phyloP scores from a whole-genome alignment of 2,888 invertebrate genomes.

The Drosophila demipolita region DNA sequence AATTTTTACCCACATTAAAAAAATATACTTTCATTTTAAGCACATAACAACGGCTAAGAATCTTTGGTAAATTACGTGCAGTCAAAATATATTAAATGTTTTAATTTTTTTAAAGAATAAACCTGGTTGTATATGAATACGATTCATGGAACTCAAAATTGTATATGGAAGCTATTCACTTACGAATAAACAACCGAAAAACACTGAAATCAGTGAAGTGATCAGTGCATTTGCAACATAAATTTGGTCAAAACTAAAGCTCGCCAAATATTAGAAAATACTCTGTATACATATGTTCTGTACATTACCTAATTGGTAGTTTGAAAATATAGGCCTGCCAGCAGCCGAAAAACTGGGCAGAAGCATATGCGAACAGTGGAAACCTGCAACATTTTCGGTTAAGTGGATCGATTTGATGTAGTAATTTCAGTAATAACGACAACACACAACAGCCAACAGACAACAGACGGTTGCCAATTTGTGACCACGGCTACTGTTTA shows the following conservation, averaged over 20 bases:
- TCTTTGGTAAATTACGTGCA: background rate
- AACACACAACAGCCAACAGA: slow-evolving; percentile 54
- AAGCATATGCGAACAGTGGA: slow-evolving; percentile 45
- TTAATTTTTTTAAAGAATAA: background rate
- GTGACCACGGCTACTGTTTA: slow-evolving; percentile 69
- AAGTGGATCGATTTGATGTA: slow-evolving; percentile 74
- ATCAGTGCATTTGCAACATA: background rate
- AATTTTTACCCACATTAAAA: background rate
- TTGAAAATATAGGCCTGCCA: slow-evolving; percentile 35
- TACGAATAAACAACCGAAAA: background rate
- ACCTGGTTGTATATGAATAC: background rate
- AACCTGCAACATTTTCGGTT: slow-evolving; percentile 61
- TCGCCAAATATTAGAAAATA: slow-evolving; percentile 53
- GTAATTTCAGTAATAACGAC: slow-evolving; percentile 75
- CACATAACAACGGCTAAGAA: background rate
- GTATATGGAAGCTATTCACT: background rate
- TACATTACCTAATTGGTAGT: slow-evolving; percentile 56
- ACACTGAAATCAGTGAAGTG: background rate
- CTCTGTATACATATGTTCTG: slow-evolving; percentile 22
- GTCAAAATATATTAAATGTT: background rate
- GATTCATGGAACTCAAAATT: background rate
- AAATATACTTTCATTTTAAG: background rate
- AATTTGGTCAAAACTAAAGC: background rate
- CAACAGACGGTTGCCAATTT: slow-evolving; percentile 61
- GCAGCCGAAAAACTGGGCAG: slow-evolving; percentile 42